Conservation (phyloP, 2,888 invertebrate species). For the Gibbula magus region DNA sequence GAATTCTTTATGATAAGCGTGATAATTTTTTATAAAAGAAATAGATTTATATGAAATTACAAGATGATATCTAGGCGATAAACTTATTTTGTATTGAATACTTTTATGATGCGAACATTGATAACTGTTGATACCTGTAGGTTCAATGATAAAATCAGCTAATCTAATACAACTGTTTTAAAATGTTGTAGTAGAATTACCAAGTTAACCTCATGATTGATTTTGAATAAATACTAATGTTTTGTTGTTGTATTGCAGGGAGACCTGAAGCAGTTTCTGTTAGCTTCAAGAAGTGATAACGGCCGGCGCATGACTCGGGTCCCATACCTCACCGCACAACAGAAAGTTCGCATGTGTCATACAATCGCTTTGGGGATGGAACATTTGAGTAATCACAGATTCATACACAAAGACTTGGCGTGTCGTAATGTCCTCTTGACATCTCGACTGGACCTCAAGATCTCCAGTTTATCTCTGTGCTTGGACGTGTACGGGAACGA, state of each 20-base stretch:
- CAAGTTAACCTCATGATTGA: background rate
- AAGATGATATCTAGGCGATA: too few species aligned
- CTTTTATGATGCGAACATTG: too few species aligned
- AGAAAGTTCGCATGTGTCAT: slow-evolving; percentile 75
- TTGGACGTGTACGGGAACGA: slow-evolving; percentile 90
- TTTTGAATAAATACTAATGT: background rate
- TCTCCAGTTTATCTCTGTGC: slow-evolving; percentile 86
- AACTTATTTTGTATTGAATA: too few species aligned
- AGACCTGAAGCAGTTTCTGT: slow-evolving; percentile 86
- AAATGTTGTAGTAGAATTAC: background rate
- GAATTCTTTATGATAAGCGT: too few species aligned
- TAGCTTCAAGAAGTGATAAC: slow-evolving; percentile 79
- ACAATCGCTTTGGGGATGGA: slow-evolving; percentile 90
- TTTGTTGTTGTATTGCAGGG: slow-evolving; percentile 79
- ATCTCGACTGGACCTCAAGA: slow-evolving; percentile 86
- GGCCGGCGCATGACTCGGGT: slow-evolving; percentile 76
- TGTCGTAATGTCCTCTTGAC: slow-evolving; percentile 93
- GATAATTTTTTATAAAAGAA: too few species aligned
- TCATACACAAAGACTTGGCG: slow-evolving; percentile 93
- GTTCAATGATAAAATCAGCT: too few species aligned
- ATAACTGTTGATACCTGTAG: too few species aligned
- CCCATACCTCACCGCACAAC: slow-evolving; percentile 79
- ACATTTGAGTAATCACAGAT: slow-evolving; percentile 83
- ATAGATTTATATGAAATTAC: too few species aligned
- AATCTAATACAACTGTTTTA: too few species aligned